Evolutionary conservation across 2,888 invertebrate genomes (phyloP).

Genomic region (Rotaria macrura): DNA sequence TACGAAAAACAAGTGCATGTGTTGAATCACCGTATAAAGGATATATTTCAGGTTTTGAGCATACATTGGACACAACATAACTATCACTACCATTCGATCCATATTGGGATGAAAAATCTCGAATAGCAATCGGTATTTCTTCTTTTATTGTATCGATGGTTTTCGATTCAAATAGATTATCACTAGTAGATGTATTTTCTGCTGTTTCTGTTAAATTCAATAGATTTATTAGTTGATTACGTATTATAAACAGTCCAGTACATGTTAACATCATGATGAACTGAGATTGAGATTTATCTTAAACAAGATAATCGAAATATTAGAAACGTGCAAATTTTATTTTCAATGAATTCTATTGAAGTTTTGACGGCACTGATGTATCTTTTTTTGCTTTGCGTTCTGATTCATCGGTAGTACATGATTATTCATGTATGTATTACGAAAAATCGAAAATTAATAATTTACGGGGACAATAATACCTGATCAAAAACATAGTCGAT

Average conservation of each 20-base stretch:
- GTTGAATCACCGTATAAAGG: not conserved
- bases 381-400: too few relatives aligned
- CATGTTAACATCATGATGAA: not conserved
- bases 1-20: not conserved
- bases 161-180: not conserved
- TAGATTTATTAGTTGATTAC: not conserved
- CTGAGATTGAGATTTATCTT: not conserved
- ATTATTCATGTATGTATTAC: not conserved
- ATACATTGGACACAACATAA: conserved; percentile 14
- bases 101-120: conserved; percentile 12
- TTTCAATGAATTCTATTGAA: too few relatives aligned
- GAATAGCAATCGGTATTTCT: not conserved
- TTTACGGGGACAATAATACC: not conserved
- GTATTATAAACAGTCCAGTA: not conserved
- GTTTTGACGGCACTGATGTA: too few relatives aligned
- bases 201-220: not conserved
- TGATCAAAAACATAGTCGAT: not conserved
- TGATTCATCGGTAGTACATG: too few relatives aligned
- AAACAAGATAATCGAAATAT: too few relatives aligned
- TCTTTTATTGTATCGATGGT: not conserved
- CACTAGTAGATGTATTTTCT: not conserved
- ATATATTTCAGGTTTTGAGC: not conserved
- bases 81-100: conserved; percentile 10
- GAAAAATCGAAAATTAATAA: not conserved
- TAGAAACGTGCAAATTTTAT: too few relatives aligned